Percentiles rank a stretch among this genome's conserved stretches.
Evolutionary conservation across 1,140 invertebrate species (phyloP).

Genomic region (Drosophila equinoxialis): DNA sequence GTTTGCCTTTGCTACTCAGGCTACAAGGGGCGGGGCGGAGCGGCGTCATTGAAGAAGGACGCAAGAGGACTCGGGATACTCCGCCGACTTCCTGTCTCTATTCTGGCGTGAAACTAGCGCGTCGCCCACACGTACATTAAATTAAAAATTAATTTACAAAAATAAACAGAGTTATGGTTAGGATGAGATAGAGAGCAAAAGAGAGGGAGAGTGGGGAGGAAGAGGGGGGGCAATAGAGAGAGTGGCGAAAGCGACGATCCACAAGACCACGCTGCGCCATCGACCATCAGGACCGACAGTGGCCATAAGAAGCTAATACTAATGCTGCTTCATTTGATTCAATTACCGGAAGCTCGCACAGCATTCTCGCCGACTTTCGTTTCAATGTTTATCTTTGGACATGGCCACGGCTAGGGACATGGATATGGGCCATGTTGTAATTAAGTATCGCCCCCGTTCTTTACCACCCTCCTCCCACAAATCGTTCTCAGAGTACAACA

Average conservation of each 20-base stretch:
- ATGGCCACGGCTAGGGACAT: constrained; percentile 29
- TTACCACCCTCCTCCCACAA: neutral
- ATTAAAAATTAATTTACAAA: constrained; percentile 81
- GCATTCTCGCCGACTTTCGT: constrained; percentile 31
- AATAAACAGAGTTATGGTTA: constrained; percentile 72
- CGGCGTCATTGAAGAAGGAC: no score
- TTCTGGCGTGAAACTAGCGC: constrained; percentile 66
- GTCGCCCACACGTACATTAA: constrained; percentile 69
- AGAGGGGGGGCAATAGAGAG: constrained; percentile 10
- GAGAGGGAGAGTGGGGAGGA: neutral
- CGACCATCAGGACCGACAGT: constrained; percentile 26
- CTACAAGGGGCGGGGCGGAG: no score
- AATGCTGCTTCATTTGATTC: constrained; percentile 81
- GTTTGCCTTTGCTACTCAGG: constrained; percentile 32
- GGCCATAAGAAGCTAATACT: constrained; percentile 77
- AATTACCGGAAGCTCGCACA: constrained; percentile 69
- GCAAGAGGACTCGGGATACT: constrained; percentile 12
- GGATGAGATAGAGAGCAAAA: neutral
- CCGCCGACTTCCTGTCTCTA: constrained; percentile 49
- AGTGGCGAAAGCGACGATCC: constrained; percentile 27
- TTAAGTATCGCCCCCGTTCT: constrained; percentile 16
- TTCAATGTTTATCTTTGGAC: constrained; percentile 67
- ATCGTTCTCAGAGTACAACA: neutral
- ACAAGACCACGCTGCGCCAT: neutral
- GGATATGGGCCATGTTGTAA: constrained; percentile 65